phyloP scores from a whole-genome alignment of 2,797 vertebrate species.

The Naso thynnoides region DNA sequence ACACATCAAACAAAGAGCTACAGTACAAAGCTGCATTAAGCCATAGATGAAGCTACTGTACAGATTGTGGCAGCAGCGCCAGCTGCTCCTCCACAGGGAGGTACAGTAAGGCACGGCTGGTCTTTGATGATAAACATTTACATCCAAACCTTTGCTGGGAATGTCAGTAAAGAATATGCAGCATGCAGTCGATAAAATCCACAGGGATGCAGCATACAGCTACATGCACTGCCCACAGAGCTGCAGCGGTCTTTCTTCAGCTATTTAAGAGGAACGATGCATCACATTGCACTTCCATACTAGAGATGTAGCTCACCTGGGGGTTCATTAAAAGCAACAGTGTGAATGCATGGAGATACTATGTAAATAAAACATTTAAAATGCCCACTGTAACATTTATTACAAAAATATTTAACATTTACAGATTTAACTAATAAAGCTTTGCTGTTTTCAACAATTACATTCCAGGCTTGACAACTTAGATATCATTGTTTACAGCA shows the following conservation, averaged over 20 bases:
- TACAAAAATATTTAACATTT: not conserved
- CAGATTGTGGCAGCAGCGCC: conserved; percentile 1
- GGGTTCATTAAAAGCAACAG: conserved; percentile 6
- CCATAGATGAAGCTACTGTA: conserved; percentile 15
- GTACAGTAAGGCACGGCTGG: not conserved
- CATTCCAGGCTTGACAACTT: not conserved
- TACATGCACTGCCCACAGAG: not conserved
- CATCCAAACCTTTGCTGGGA: conserved; percentile 5
- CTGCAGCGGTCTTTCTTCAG: not conserved
- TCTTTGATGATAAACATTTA: conserved; percentile 45
- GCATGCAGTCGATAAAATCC: not conserved
- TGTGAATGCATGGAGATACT: not conserved
- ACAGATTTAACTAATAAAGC: not conserved
- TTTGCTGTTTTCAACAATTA: not conserved
- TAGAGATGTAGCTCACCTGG: not conserved
- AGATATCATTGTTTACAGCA: not conserved
- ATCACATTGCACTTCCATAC: not conserved
- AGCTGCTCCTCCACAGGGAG: conserved; percentile 31
- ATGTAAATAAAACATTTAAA: conserved; percentile 9
- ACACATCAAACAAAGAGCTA: conserved; percentile 29
- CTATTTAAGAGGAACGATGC: not conserved
- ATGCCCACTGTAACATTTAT: not conserved
- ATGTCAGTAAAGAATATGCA: not conserved
- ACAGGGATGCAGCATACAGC: not conserved
- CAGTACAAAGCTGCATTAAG: conserved; percentile 18